Evolutionary conservation across 2,797 vertebrate species (phyloP).

Genomic region (Molossus molossus): DNA sequence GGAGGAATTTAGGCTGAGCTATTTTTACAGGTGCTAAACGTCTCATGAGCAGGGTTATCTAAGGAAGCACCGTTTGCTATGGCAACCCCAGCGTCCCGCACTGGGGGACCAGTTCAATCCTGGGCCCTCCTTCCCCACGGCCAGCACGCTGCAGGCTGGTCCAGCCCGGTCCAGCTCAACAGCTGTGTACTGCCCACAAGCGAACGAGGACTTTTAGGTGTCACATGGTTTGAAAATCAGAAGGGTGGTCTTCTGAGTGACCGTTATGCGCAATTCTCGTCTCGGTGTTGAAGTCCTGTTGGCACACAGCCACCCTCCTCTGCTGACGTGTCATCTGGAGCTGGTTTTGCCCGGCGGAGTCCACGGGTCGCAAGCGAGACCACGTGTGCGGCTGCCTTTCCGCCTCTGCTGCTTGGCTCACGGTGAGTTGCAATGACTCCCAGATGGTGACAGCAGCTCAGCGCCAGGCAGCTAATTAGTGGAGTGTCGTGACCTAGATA

Average conservation of each 20-base stretch:
- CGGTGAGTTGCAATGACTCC: not conserved
- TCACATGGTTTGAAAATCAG: not conserved
- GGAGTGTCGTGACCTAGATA: not conserved
- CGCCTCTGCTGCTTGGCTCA: not conserved
- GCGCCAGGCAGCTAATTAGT: not conserved
- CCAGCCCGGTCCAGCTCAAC: not conserved
- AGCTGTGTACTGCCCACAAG: not conserved
- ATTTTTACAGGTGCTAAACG: conserved; percentile 3
- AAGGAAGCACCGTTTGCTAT: not conserved
- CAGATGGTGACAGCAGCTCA: not conserved
- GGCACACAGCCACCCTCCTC: not conserved
- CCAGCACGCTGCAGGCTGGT: not conserved
- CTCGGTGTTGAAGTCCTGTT: not conserved
- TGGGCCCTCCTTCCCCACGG: not conserved
- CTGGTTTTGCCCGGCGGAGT: not conserved
- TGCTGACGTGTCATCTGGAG: too few relatives aligned
- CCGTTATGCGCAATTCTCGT: not conserved
- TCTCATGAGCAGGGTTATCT: not conserved
- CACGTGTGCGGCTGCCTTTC: not conserved
- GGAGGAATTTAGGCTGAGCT: not conserved
- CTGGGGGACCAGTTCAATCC: not conserved
- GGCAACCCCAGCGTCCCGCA: not conserved
- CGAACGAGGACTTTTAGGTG: not conserved
- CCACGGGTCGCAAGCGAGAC: not conserved
- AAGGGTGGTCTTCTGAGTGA: not conserved